Evolutionary conservation across 2,888 invertebrate species (phyloP), one percentile per base, ranked within the genome.

Genomic region (Aleiodes leptofemur): DNA sequence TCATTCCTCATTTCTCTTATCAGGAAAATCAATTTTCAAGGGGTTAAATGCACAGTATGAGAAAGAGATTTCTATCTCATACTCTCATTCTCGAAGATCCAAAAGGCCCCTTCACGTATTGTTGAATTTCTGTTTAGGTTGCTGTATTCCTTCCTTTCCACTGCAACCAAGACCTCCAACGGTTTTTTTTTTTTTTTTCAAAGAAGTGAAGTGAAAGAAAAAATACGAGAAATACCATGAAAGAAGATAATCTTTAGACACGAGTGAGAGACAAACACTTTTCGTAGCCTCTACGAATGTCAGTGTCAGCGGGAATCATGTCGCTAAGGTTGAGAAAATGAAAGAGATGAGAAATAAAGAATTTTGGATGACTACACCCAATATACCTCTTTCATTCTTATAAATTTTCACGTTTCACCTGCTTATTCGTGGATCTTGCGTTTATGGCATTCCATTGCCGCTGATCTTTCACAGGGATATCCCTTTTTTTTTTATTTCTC

Each of bases 251-350:
- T 81, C 81, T 81, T 79, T 80, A 82, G 83, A 82, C 79, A 69
- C 74, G 70, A 73, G 74, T 48, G 74, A 79, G 77, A 79, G 72
- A 80, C 80, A 79, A 66, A 72, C 73, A 64, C 77, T 71, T 77
- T 69, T 72, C 68, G 70, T 57, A 71, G 56, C 76, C 75, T 64
- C 50, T 14, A 51, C 57, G 72, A 78, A 78, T 80, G 83, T 82
- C 82, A 81, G 77, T 77, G 82, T 82, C 81, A 80, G 80, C 83
- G 82, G 83, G 81, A 83, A 64, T 84, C 83, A 83, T 78, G 81
- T 80, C 78, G 80, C 78, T 64, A 71, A 69, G 43, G 43, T 64
- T 64, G 48, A 64, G 11, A 43, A 64, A 16, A 43, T 64, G 48
- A 64, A 48, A 14, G 48, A 43, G 9, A 14, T 14, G 29, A 38